These are phyloP conservation scores for Troglohyphantes excavatus DNA, from an alignment of 2,888 invertebrate genomes.

Conservation along the genomic window DNA sequence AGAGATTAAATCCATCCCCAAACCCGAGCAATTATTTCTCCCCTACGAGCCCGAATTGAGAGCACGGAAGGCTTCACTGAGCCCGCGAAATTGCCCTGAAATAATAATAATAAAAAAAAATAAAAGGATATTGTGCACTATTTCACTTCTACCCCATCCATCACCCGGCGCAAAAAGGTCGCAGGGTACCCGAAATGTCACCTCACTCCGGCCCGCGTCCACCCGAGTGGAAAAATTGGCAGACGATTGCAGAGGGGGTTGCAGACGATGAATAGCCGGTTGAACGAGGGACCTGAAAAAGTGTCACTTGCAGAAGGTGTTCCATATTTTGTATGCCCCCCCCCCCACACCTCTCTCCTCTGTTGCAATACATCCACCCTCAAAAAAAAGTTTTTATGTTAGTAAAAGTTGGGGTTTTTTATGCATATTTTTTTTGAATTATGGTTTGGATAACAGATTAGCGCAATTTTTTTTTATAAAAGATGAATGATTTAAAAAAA, in stretches of 20 bases:
- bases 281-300: slow-evolving; percentile 37
- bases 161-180: slow-evolving; percentile 56
- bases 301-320: slow-evolving; percentile 61
- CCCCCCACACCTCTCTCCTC: neutral
- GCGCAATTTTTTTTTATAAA: too few relatives aligned
- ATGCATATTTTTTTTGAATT: too few relatives aligned
- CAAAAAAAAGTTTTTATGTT: too few relatives aligned
- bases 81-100: neutral
- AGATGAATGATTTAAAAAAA: too few relatives aligned
- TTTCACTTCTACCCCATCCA: slow-evolving; percentile 53
- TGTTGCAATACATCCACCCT: too few relatives aligned
- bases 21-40: neutral
- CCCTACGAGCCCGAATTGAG: neutral
- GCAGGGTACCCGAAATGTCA: slow-evolving; percentile 63
- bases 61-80: neutral
- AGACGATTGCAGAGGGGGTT: neutral
- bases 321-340: slow-evolving; percentile 44
- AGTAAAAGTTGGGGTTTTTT: too few relatives aligned
- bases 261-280: slow-evolving; percentile 43
- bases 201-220: slow-evolving; percentile 62
- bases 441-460: too few relatives aligned
- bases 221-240: slow-evolving; percentile 57
- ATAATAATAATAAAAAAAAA: neutral
- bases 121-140: slow-evolving; percentile 10
- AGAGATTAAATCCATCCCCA: too few relatives aligned